Base-by-base conservation (phyloP, 2,113 vertebrate genomes). In the Oreochromis niloticus region DNA sequence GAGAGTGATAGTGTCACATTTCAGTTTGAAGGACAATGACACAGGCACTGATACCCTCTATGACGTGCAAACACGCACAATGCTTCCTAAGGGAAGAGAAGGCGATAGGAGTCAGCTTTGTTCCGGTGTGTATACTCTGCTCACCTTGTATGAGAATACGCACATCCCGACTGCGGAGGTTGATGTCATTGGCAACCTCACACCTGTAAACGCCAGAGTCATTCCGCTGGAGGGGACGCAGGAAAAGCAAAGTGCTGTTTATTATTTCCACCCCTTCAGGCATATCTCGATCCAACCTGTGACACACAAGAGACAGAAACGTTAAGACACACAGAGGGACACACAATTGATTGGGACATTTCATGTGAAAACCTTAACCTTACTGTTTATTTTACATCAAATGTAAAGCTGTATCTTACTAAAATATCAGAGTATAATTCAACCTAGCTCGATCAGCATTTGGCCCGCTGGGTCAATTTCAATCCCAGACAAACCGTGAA, bases 201-300 rank as follows among this genome's bases (percentile, higher is more conserved):
- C 99, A 99, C 92, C 98, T 90, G 1, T 99, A 99, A 93, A 98
- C 97, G 30, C 99, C 99, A 56, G 97, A 98, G 94, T 99, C 98
- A 91, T 99, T 99, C 78, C 97, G 96, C 86, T 97, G 97, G 94
- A 99, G 93, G 5, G 98, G 97, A 80, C 96, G 96, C 87, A 95
- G 97, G 96, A 99, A 99, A 91, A 97, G 96, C 94, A 99, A 95
- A 80, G 98, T 98, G 94, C 97, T 97, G 94, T 99, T 99, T 85
- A 97, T 93, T 92, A 97, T 91, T 84, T 97, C 93, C 91, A 99
- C 95, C 11, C 98, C 98, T 52, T 97, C 97, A 83, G 98, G 98
- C 98, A 98, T 98, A 7, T 97, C 97, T 46, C 97, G 96, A 94
- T 99, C 98, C 96, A 98, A 95, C 88, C 98, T 99, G 92, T 59